Conservation (phyloP, 1,140 invertebrate species). For the Drosophila mauritiana region DNA sequence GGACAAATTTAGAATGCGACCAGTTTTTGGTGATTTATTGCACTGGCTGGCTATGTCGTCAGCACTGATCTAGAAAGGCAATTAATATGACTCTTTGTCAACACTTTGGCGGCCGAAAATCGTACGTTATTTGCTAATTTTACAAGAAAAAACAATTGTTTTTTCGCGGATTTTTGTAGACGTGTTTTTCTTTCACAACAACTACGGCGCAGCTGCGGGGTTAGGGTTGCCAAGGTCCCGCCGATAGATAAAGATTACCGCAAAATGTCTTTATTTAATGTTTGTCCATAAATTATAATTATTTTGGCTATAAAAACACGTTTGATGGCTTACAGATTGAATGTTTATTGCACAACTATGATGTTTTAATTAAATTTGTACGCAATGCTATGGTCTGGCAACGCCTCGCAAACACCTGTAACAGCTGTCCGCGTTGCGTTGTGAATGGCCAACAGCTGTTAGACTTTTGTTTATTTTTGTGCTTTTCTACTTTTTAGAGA, state of each 20-base stretch:
- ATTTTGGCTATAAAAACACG: neutral
- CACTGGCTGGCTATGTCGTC: slow-evolving; percentile 15
- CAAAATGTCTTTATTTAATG: slow-evolving; percentile 4
- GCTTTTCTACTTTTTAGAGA: slow-evolving; percentile 54
- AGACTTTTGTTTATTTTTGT: slow-evolving; percentile 19
- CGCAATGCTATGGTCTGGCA: slow-evolving; percentile 14
- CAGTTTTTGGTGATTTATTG: slow-evolving; percentile 17
- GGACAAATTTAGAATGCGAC: slow-evolving; percentile 68
- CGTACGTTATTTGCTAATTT: slow-evolving; percentile 49
- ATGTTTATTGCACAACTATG: slow-evolving; percentile 11
- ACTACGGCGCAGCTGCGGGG: slow-evolving; percentile 60
- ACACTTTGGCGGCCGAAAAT: slow-evolving; percentile 38
- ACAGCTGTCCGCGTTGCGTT: slow-evolving; percentile 11
- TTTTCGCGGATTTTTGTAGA: slow-evolving; percentile 51
- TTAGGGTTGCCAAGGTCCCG: slow-evolving; percentile 36
- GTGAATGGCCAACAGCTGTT: slow-evolving; percentile 25
- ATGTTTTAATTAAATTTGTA: slow-evolving; percentile 11
- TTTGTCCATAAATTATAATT: slow-evolving; percentile 13
- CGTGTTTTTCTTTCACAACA: slow-evolving; percentile 66
- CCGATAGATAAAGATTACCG: neutral
- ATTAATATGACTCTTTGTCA: slow-evolving; percentile 19
- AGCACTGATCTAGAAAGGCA: neutral
- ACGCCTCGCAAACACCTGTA: slow-evolving; percentile 45
- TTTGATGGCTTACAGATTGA: neutral
- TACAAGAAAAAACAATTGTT: slow-evolving; percentile 59